Evolutionary conservation across 2,797 vertebrate species (phyloP), one percentile per base, ranked within the genome.

Genomic region (Nothura maculosa): DNA sequence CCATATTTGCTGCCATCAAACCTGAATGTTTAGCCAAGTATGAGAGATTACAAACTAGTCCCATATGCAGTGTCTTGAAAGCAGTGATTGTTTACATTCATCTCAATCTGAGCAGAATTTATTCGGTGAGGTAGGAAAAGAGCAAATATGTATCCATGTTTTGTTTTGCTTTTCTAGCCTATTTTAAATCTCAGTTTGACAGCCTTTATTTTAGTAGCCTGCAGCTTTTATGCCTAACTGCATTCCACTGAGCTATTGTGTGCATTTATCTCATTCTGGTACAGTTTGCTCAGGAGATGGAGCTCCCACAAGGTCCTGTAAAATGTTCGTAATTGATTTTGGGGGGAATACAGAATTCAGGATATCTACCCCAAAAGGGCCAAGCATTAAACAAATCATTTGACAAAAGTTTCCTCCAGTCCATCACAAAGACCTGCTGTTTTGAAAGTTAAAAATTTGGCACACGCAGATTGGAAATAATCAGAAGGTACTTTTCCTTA

Each of bases 281-380:
- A 92, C 74, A 87, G 32, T 55, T 82, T 92, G 81, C 92, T 93
- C 70, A 52, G 70, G 70, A 82, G 73, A 85, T 50, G 30, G 50
- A 84, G 48, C 55, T 92, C 63, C 85, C 74, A 50, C 20, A 25
- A 40, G 6, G 22, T 81, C 57, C 50, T 73, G 75, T 83, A 47
- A 81, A 92, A 15, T 1, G 2, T 5, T 74, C 47, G 50, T 84
- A 86, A 89, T 60, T 84, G 32, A 50, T 40, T 85, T 76, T n/a
- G 45, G 32, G 69, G 47, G 50, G 43, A 90, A 63, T 47, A 89
- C 93, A 69, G 34, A 92, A 73, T 79, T 89, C 16, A 38, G 63
- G 74, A 90, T 36, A 58, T 52, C 34, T 60, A 57, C 58, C 13
- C 30, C 22, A 25, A 42, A 72, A 85, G 34, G 66, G 61, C 81